Conservation (phyloP, 1,140 invertebrate species). For the Drosophila kikkawai region DNA sequence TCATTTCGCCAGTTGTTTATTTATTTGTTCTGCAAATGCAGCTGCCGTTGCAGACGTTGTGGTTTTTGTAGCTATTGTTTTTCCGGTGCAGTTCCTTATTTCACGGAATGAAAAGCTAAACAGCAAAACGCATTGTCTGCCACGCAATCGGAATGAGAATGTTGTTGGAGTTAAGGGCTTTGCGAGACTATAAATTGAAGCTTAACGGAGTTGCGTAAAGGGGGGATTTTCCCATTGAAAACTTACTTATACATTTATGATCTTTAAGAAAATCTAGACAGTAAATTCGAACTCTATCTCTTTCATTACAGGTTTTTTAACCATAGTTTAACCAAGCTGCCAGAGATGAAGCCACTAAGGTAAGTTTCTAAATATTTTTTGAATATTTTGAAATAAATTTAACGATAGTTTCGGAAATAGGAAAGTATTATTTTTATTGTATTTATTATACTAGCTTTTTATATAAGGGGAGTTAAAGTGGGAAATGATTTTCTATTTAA, state of each 20-base stretch:
- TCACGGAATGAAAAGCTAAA: constrained; percentile 48
- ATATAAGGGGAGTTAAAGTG: too few species aligned
- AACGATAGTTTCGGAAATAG: too few species aligned
- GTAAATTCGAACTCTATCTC: not conserved
- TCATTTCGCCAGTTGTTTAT: constrained; percentile 62
- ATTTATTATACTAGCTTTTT: too few species aligned
- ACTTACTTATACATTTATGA: not conserved
- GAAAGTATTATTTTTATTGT: not conserved
- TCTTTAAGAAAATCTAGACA: too few species aligned
- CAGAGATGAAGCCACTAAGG: not conserved
- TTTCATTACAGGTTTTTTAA: not conserved
- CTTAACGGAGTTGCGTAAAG: not conserved
- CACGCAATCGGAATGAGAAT: constrained; percentile 15
- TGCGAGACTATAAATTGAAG: not conserved
- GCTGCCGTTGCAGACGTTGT: constrained; percentile 39
- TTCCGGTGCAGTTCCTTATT: constrained; percentile 44
- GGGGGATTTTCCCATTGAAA: not conserved
- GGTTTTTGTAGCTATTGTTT: constrained; percentile 37
- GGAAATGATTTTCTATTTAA: not conserved
- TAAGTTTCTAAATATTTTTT: not conserved
- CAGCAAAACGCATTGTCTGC: constrained; percentile 32
- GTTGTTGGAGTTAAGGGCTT: constrained; percentile 13
- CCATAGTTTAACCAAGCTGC: not conserved
- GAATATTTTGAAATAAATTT: not conserved
- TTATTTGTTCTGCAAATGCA: constrained; percentile 67